Conservation (phyloP, 2,888 invertebrate species). For the Ormia ochracea region DNA sequence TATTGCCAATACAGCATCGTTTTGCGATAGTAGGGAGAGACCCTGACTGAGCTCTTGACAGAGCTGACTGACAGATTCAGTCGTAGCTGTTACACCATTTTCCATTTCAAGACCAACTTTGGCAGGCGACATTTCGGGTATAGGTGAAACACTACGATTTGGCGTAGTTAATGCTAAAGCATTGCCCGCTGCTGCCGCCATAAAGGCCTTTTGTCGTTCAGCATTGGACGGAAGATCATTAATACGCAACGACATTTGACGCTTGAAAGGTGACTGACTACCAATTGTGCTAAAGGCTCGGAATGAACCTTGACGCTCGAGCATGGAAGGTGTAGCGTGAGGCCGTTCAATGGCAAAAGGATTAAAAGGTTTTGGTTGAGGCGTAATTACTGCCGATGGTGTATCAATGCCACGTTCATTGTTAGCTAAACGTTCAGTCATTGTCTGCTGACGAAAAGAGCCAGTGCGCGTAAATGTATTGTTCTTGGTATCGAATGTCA, state of each 20-base stretch:
- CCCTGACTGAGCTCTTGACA: slow-evolving; percentile 86
- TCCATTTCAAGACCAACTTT: slow-evolving; percentile 66
- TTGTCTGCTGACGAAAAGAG: slow-evolving; percentile 90
- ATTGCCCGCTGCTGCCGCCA: slow-evolving; percentile 73
- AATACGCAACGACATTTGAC: slow-evolving; percentile 95
- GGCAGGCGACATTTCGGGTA: slow-evolving; percentile 85
- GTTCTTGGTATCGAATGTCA: slow-evolving; percentile 93
- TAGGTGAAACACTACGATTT: slow-evolving; percentile 82
- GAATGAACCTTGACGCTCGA: slow-evolving; percentile 97
- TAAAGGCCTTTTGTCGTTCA: slow-evolving; percentile 82
- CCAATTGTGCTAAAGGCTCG: slow-evolving; percentile 88
- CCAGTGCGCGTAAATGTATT: slow-evolving; percentile 95
- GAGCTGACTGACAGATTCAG: slow-evolving; percentile 83
- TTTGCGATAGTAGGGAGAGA: slow-evolving; percentile 81
- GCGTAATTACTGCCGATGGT: slow-evolving; percentile 75
- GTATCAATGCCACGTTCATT: slow-evolving; percentile 78
- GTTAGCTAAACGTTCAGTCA: slow-evolving; percentile 85
- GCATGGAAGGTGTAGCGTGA: slow-evolving; percentile 94
- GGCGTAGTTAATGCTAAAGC: slow-evolving; percentile 69
- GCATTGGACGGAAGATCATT: slow-evolving; percentile 96
- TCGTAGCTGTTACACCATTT: slow-evolving; percentile 62
- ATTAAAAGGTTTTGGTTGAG: slow-evolving; percentile 84
- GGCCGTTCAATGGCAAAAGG: slow-evolving; percentile 97
- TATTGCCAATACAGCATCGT: slow-evolving; percentile 75
- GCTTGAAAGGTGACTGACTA: slow-evolving; percentile 93